Conservation (phyloP, 2,797 vertebrate species). For the Rhyacichthys aspro region DNA sequence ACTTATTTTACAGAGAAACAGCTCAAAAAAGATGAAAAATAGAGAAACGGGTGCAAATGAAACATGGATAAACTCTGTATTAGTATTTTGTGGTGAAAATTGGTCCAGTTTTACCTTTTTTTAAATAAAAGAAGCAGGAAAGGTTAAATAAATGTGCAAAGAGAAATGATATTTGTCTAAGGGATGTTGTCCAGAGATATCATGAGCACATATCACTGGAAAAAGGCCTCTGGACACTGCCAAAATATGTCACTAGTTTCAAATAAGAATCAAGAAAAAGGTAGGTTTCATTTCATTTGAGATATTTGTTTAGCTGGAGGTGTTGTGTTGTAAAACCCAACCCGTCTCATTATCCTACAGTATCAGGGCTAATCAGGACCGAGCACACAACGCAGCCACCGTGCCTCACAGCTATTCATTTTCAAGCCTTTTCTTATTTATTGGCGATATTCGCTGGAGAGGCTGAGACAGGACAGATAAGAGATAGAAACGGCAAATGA, state of each 20-base stretch:
- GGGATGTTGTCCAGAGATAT: neutral
- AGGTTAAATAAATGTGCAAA: too few species aligned
- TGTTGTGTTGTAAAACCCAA: conserved; percentile 62
- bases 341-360: conserved; percentile 63
- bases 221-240: neutral
- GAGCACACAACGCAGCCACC: conserved; percentile 31
- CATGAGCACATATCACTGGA: neutral
- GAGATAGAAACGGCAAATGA: conserved; percentile 28
- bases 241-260: neutral
- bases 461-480: conserved; percentile 46
- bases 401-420: conserved; percentile 65
- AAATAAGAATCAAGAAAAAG: neutral
- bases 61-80: too few species aligned
- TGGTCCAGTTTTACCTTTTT: too few species aligned
- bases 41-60: too few species aligned
- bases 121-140: too few species aligned
- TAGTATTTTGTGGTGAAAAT: too few species aligned
- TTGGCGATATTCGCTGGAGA: conserved; percentile 56
- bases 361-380: conserved; percentile 59
- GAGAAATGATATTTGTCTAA: too few species aligned
- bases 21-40: too few species aligned
- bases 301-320: conserved; percentile 1
- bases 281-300: neutral
- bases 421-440: conserved; percentile 71
- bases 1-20: too few species aligned